A percentile compares a stretch with the other conserved stretches of the same genome.
These are phyloP conservation scores for Rhynchopsitta pachyrhyncha DNA, from an alignment of 2,113 vertebrate genomes.

Conservation along the genomic window DNA sequence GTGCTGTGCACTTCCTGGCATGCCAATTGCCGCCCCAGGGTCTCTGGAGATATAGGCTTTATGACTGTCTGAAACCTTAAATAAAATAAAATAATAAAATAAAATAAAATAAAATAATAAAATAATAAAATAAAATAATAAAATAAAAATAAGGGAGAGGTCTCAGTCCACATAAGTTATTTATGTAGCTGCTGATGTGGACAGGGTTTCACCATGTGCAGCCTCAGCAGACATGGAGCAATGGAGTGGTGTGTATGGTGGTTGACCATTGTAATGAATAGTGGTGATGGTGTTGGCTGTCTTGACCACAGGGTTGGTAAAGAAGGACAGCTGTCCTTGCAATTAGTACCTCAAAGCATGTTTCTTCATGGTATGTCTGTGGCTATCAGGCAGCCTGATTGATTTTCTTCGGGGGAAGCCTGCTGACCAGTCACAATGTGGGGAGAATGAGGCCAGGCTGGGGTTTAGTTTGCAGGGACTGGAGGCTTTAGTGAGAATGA, in stretches of 20 bases:
- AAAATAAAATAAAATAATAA: no score
- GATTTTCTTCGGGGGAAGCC: slow-evolving; percentile 30
- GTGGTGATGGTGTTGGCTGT: neutral
- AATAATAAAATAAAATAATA: rapidly evolving
- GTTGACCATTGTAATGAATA: neutral
- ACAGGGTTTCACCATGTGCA: neutral
- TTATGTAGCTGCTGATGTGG: neutral
- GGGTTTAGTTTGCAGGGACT: slow-evolving; percentile 23
- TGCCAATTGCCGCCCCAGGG: no score
- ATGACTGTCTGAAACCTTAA: no score
- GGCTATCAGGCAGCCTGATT: slow-evolving; percentile 49
- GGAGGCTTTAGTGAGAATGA: slow-evolving; percentile 8
- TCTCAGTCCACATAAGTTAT: neutral
- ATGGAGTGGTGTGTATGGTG: neutral
- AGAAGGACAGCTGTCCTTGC: slow-evolving; percentile 68
- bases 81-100: no score
- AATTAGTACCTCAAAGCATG: slow-evolving; percentile 60
- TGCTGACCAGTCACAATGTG: slow-evolving; percentile 31
- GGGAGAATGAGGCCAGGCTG: neutral
- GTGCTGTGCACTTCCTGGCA: no score
- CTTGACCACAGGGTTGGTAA: neutral
- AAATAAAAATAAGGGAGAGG: neutral
- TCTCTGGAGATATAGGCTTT: no score
- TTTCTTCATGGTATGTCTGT: slow-evolving; percentile 49
- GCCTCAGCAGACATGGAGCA: neutral